Conservation (phyloP, 2,797 vertebrate species). For the Artibeus jamaicensis region DNA sequence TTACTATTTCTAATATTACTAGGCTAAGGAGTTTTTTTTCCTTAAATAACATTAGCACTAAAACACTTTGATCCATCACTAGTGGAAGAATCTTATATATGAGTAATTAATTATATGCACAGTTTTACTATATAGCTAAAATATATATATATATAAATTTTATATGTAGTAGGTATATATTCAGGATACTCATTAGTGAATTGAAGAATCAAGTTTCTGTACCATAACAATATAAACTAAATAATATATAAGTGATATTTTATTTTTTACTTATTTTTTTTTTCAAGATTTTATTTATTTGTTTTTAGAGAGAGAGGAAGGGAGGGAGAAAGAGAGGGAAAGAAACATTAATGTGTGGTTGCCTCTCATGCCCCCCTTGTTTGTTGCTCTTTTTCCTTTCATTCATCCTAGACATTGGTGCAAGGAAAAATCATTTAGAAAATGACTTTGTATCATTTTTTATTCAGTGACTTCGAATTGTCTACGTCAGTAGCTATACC, state of each 20-base stretch:
- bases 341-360: too few relatives aligned
- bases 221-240: neutral
- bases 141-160: neutral
- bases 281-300: too few relatives aligned
- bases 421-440: neutral
- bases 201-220: neutral
- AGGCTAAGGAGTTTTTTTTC: neutral
- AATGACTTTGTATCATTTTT: neutral
- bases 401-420: neutral
- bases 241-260: neutral
- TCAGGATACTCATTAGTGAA: neutral
- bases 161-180: neutral
- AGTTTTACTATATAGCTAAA: neutral
- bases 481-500: neutral
- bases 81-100: neutral
- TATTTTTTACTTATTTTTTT: neutral
- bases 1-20: neutral
- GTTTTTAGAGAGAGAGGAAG: too few relatives aligned
- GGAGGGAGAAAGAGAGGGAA: too few relatives aligned
- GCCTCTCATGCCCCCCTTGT: neutral
- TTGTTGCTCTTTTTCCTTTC: neutral
- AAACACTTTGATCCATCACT: neutral
- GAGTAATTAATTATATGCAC: neutral
- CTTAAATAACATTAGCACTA: neutral
- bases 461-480: neutral